Conservation (phyloP, 2,797 vertebrate genomes). For the Brachyrhaphis roseni region DNA sequence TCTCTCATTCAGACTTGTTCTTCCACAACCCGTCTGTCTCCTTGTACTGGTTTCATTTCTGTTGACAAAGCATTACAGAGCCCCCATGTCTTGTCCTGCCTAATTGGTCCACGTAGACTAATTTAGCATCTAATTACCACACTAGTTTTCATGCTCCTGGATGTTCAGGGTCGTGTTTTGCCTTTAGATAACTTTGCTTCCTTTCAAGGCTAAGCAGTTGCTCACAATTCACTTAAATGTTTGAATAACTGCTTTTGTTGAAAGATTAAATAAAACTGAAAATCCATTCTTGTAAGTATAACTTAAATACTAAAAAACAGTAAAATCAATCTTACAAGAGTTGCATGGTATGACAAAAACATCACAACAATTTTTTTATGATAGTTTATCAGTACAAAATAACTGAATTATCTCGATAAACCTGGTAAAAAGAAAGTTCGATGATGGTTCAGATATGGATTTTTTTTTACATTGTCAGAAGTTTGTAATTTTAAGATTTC, state of each 20-base stretch:
- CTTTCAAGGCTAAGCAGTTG: slow-evolving; percentile 72
- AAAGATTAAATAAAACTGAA: slow-evolving; percentile 36
- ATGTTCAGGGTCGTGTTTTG: slow-evolving; percentile 81
- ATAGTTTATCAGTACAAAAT: background rate
- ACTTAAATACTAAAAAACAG: slow-evolving; percentile 22
- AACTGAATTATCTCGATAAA: background rate
- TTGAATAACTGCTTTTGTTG: slow-evolving; percentile 62
- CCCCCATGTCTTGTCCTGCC: slow-evolving; percentile 78
- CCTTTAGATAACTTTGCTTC: slow-evolving; percentile 76
- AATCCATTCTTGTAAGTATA: slow-evolving; percentile 41
- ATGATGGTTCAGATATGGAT: background rate
- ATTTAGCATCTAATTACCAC: slow-evolving; percentile 84
- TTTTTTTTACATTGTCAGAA: background rate
- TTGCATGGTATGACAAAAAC: slow-evolving; percentile 16
- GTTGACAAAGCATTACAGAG: slow-evolving; percentile 83
- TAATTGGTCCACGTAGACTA: slow-evolving; percentile 89
- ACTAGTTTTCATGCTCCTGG: slow-evolving; percentile 71
- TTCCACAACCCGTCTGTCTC: slow-evolving; percentile 71
- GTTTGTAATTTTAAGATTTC: background rate
- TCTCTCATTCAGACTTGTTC: slow-evolving; percentile 71
- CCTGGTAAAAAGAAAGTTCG: background rate
- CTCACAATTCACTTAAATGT: slow-evolving; percentile 64
- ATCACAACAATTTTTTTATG: slow-evolving; percentile 8
- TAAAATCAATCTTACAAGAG: slow-evolving; percentile 16
- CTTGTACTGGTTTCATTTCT: slow-evolving; percentile 82